phyloP scores from a whole-genome alignment of 2,888 invertebrate genomes.

The Stramonita haemastoma region DNA sequence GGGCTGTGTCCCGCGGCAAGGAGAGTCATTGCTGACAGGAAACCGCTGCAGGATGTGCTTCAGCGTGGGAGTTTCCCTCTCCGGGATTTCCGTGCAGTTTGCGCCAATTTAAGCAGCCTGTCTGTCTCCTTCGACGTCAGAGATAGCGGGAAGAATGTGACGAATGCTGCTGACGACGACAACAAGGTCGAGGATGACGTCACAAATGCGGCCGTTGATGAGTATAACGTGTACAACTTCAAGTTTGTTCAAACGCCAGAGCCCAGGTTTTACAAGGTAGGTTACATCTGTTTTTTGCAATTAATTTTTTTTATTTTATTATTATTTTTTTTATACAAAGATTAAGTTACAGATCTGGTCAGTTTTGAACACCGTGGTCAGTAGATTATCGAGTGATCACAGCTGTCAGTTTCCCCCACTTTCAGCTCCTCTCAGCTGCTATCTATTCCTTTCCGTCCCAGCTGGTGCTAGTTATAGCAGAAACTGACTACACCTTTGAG shows the following conservation, averaged over 20 bases:
- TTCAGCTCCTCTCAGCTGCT: no score
- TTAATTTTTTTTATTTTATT: no score
- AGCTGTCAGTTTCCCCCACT: no score
- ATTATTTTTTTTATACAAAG: no score
- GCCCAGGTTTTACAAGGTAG: background rate
- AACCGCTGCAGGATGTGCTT: background rate
- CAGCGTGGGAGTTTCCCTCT: background rate
- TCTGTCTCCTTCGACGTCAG: background rate
- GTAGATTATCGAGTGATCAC: no score
- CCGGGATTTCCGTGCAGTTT: background rate
- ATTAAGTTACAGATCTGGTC: no score
- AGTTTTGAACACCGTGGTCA: no score
- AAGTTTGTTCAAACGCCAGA: background rate
- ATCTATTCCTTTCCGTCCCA: no score
- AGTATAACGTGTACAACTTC: constrained; percentile 27
- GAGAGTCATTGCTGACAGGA: background rate
- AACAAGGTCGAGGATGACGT: background rate
- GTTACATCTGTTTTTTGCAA: background rate
- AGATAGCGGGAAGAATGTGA: background rate
- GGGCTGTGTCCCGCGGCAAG: background rate
- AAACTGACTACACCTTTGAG: no score
- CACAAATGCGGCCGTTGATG: background rate
- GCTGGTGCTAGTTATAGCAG: no score
- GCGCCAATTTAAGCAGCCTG: background rate
- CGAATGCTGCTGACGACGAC: background rate